These are phyloP conservation scores for Diglossa brunneiventris DNA, from an alignment of 2,113 vertebrate genomes.

Conservation along the genomic window DNA sequence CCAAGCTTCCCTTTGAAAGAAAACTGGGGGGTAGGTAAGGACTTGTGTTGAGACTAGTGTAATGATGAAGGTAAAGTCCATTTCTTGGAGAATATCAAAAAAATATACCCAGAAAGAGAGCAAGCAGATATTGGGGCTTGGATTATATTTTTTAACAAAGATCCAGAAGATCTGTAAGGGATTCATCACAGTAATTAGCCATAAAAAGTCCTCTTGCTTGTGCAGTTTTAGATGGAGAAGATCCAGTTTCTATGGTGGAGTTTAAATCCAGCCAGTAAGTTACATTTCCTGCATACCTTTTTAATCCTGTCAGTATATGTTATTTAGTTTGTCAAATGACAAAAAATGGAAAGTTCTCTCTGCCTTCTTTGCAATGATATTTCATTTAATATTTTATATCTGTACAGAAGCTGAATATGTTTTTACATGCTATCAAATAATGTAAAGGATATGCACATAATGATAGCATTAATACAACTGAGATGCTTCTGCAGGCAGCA, in stretches of 20 bases:
- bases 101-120: background rate
- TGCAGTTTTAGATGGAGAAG: background rate
- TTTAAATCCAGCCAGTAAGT: background rate
- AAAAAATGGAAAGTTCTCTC: background rate
- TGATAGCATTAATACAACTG: background rate
- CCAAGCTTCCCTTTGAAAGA: background rate
- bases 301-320: background rate
- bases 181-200: background rate
- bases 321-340: background rate
- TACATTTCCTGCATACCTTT: background rate
- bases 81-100: background rate
- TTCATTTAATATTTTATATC: background rate
- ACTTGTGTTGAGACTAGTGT: background rate
- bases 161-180: background rate
- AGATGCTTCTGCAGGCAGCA: background rate
- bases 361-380: background rate
- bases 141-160: background rate
- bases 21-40: background rate
- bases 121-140: background rate
- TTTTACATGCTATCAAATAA: conserved; percentile 29
- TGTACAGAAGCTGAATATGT: background rate
- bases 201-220: background rate
- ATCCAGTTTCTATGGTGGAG: background rate
- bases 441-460: conserved; percentile 22
- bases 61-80: background rate